A percentile compares a stretch with the other conserved stretches of the same genome.
Evolutionary conservation across 2,113 vertebrate genomes (phyloP).

Genomic region (Lycaon pictus): DNA sequence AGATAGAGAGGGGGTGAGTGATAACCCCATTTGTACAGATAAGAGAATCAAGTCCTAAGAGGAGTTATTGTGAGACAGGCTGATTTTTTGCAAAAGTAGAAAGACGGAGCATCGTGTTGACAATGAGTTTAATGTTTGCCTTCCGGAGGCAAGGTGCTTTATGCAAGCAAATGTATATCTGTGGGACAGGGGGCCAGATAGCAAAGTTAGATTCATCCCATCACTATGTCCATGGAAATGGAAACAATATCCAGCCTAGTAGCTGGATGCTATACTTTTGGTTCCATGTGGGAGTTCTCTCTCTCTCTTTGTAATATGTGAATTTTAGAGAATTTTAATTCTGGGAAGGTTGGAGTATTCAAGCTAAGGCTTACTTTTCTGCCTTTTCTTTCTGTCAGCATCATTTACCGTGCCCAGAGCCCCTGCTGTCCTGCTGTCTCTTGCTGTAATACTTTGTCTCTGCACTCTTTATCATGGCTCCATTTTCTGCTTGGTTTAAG

Average conservation of each 20-base stretch:
- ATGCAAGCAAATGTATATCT: neutral
- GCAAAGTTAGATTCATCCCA: neutral
- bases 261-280: neutral
- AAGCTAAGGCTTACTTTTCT: neutral
- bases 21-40: neutral
- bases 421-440: neutral
- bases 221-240: neutral
- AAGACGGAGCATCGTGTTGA: neutral
- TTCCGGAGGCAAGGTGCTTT: neutral
- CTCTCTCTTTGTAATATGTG: neutral
- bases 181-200: neutral
- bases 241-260: neutral
- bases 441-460: neutral
- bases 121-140: neutral
- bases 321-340: neutral
- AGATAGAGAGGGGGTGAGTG: neutral
- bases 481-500: neutral
- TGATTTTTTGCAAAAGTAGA: neutral
- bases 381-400: neutral
- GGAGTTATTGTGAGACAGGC: neutral
- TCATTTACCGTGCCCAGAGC: neutral
- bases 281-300: neutral
- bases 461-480: neutral
- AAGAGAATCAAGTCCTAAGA: neutral
- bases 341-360: neutral